These are phyloP conservation scores for Vanessa cardui DNA, from an alignment of 2,888 invertebrate species.

Conservation along the genomic window DNA sequence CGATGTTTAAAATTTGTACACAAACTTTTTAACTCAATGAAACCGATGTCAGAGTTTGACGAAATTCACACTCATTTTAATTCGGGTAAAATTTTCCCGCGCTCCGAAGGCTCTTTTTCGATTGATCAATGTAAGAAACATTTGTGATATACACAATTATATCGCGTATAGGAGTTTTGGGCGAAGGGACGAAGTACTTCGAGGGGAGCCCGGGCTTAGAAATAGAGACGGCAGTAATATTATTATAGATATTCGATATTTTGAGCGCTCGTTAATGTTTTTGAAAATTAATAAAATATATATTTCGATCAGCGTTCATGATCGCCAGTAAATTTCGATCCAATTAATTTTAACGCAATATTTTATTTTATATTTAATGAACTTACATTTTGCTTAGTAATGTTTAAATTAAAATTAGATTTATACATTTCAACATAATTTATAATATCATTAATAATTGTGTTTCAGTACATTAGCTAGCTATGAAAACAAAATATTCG, in stretches of 20 bases:
- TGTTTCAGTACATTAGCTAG: too few relatives aligned
- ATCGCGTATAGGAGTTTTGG: constrained; percentile 27
- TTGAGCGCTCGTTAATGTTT: constrained; percentile 11
- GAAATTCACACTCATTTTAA: neutral
- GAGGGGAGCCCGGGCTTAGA: constrained; percentile 30
- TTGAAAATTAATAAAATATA: constrained; percentile 19
- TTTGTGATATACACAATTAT: constrained; percentile 19
- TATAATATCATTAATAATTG: too few relatives aligned
- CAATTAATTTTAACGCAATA: too few relatives aligned
- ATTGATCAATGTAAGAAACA: constrained; percentile 32
- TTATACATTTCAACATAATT: too few relatives aligned
- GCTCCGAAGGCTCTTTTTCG: constrained; percentile 14
- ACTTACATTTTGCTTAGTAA: too few relatives aligned
- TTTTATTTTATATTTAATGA: too few relatives aligned
- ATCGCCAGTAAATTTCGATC: neutral
- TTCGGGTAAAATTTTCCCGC: neutral
- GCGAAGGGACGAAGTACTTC: constrained; percentile 32
- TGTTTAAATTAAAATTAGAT: too few relatives aligned
- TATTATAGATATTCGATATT: constrained; percentile 34
- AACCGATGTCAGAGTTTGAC: neutral
- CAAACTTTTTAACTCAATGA: neutral
- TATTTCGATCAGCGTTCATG: neutral
- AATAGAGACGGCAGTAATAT: constrained; percentile 33
- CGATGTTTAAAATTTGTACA: neutral
- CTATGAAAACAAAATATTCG: neutral